Base-by-base conservation (phyloP, 2,113 vertebrate genomes). In the Lagopus muta region DNA sequence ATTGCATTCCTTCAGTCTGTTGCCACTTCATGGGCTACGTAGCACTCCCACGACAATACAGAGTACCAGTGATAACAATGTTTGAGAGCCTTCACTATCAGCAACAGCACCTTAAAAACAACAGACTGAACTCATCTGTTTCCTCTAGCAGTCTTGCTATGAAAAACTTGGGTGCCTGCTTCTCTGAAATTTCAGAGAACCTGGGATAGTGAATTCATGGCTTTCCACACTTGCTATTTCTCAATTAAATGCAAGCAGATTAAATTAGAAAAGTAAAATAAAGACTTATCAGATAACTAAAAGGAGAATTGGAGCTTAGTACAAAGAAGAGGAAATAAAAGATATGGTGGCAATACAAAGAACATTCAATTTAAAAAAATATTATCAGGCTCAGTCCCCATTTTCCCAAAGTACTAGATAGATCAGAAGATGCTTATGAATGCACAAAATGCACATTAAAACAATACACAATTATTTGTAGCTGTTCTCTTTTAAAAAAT, bases 401-500 rank as follows among this genome's bases (percentile, higher is more conserved):
- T 76, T 94, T 57, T 27, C 34, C 24, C 14, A 54, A 70, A 86
- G 61, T 38, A 82, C 79, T 57, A 86, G 61, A 88, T 66, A 36
- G 5, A 66, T 50, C 25, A 95, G 72, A 82, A 94, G 22, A 85
- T 75, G 65, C 43, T 40, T 80, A 81, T 38, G 85, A 86, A 94
- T 64, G 55, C 14, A 81, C 28, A 81, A 30, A 6, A 45, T 43
- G 21, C 15, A 42, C 65, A 47, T 48, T 69, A 52, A 80, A 93
- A 67, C 17, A 34, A 40, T 40, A 47, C 7, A 45, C 27, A 90
- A 16, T 42, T 48, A 71, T 66, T 76, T 77, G 21, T 19, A 89
- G 65, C 38, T 40, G 30, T 18, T 36, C 27, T 19, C 25, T 64
- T 78, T 74, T 88, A 71, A 81, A 74, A 81, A 61, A 65, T 76